Evolutionary conservation across 2,113 vertebrate genomes (phyloP).

Genomic region (Hippocampus guttulatus): DNA sequence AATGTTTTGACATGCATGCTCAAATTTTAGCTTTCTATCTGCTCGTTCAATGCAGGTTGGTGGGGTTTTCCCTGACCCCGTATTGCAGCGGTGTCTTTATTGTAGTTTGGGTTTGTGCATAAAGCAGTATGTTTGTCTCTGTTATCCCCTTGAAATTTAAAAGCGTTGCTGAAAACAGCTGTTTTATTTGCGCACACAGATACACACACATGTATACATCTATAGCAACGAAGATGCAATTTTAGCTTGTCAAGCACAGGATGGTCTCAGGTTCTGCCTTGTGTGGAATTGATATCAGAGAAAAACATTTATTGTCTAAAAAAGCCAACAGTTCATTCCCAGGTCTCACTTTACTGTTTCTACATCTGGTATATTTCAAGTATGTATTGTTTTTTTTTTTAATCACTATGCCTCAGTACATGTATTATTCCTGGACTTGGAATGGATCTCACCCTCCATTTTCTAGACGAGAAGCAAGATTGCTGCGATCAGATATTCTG

Average conservation of each 20-base stretch:
- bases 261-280: slow-evolving; percentile 28
- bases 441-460: not conserved
- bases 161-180: slow-evolving; percentile 5
- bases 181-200: not conserved
- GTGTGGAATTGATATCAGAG: slow-evolving; percentile 27
- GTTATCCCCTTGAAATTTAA: slow-evolving; percentile 22
- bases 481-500: slow-evolving; percentile 4
- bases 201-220: no score
- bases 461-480: not conserved
- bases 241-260: slow-evolving; percentile 12
- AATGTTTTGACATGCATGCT: not conserved
- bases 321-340: slow-evolving; percentile 12
- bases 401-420: slow-evolving; percentile 11
- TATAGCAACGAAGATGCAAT: slow-evolving; percentile 7
- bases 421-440: slow-evolving; percentile 16
- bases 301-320: not conserved
- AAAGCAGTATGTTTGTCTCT: not conserved
- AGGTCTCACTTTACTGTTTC: slow-evolving; percentile 3
- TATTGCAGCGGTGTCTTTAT: not conserved
- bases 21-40: not conserved
- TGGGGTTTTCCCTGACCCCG: not conserved
- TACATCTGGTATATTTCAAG: slow-evolving; percentile 9
- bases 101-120: not conserved
- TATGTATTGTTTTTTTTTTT: slow-evolving; percentile 18
- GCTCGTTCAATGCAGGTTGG: not conserved